A percentile compares a stretch with the other conserved stretches of the same genome.
Conservation (phyloP, 2,113 vertebrate genomes). For the Sitta europaea region DNA sequence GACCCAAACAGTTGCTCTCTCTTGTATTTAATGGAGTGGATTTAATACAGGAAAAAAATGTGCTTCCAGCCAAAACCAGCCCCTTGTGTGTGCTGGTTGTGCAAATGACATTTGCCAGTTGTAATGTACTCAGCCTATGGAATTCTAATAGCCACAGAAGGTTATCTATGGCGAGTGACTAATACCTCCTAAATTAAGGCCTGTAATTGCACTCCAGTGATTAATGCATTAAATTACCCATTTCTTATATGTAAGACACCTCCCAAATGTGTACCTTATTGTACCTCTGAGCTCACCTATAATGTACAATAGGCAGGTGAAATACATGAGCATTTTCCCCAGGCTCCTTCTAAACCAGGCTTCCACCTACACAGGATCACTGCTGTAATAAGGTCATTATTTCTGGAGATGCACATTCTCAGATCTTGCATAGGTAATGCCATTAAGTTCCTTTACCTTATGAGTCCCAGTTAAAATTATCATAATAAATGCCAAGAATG, state of each 20-base stretch:
- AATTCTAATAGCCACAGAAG: constrained; percentile 19
- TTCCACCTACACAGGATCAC: not conserved
- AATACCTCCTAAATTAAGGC: not conserved
- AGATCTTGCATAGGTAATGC: not conserved
- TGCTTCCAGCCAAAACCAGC: not conserved
- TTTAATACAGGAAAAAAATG: not conserved
- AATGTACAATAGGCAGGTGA: not conserved
- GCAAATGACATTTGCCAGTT: not conserved
- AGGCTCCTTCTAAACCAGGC: not conserved
- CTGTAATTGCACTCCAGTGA: constrained; percentile 13
- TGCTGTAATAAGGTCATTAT: not conserved
- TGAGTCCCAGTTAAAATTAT: not conserved
- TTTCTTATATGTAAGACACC: not conserved
- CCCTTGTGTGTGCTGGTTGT: not conserved
- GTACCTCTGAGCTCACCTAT: not conserved
- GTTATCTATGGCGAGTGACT: not conserved
- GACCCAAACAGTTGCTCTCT: not conserved
- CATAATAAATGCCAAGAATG: not conserved
- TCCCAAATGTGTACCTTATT: not conserved
- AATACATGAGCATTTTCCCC: not conserved
- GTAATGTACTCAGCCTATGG: not conserved
- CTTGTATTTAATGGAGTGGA: not conserved
- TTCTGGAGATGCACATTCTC: not conserved
- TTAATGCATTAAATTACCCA: constrained; percentile 13
- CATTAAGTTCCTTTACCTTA: not conserved